A percentile compares a stretch with the other conserved stretches of the same genome.
Evolutionary conservation across 2,888 invertebrate genomes (phyloP).

Genomic region (Scaptodrosophila latifasciaeformis): DNA sequence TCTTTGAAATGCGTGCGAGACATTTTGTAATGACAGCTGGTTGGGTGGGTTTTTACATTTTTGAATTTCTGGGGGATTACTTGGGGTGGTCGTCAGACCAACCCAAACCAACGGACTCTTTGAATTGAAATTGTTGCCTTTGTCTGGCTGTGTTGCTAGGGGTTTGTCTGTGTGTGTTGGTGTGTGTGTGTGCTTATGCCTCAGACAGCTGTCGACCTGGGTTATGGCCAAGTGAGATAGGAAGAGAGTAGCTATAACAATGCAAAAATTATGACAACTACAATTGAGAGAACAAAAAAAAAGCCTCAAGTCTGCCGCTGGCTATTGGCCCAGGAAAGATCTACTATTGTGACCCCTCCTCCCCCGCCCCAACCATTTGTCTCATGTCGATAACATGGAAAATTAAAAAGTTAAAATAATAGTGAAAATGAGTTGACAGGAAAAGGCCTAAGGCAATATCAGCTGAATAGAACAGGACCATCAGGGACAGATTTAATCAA

Average conservation of each 20-base stretch:
- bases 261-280: constrained; percentile 12
- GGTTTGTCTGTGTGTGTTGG: not conserved
- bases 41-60: constrained; percentile 3
- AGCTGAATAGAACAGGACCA: not conserved
- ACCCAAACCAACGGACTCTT: too few relatives aligned
- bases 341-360: too few relatives aligned
- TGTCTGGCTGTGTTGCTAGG: constrained; percentile 5
- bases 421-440: constrained; percentile 19
- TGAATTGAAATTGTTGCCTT: constrained; percentile 2
- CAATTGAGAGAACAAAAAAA: not conserved
- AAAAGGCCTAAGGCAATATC: not conserved
- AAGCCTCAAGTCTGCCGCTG: constrained; percentile 8
- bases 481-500: constrained; percentile 58
- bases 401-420: constrained; percentile 63
- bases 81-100: too few relatives aligned
- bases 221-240: too few relatives aligned
- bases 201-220: constrained; percentile 41
- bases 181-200: constrained; percentile 22
- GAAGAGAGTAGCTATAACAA: constrained; percentile 2
- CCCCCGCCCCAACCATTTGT: too few relatives aligned
- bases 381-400: constrained; percentile 59
- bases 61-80: too few relatives aligned
- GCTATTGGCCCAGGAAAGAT: not conserved
- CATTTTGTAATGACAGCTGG: constrained; percentile 35
- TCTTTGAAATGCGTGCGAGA: constrained; percentile 19